Conservation (phyloP, 2,888 invertebrate species). For the Hecatera dysodea region DNA sequence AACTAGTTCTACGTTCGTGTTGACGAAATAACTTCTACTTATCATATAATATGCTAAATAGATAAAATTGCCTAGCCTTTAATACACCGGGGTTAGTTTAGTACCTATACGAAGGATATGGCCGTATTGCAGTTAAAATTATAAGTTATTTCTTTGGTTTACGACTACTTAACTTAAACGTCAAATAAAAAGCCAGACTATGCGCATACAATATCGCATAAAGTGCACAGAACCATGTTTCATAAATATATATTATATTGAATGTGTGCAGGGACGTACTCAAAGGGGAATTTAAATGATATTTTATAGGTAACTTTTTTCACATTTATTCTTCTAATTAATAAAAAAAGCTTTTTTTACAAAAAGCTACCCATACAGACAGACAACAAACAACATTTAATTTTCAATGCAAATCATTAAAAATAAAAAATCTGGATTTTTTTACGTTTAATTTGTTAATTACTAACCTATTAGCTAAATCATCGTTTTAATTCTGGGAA, state of each 20-base stretch:
- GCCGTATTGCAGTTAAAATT: slow-evolving; percentile 31
- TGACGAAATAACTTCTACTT: not conserved
- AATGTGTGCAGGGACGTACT: slow-evolving; percentile 51
- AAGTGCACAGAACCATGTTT: slow-evolving; percentile 56
- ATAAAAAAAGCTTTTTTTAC: too few relatives aligned
- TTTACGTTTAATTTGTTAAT: too few relatives aligned
- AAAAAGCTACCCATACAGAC: too few relatives aligned
- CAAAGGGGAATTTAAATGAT: not conserved
- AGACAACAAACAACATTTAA: too few relatives aligned
- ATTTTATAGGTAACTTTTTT: too few relatives aligned
- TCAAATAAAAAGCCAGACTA: slow-evolving; percentile 52
- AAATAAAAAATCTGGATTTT: too few relatives aligned
- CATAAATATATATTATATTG: slow-evolving; percentile 51
- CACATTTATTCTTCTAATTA: too few relatives aligned
- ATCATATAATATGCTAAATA: not conserved
- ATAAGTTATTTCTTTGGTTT: slow-evolving; percentile 35
- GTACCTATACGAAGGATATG: not conserved
- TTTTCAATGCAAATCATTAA: too few relatives aligned
- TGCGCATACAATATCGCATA: slow-evolving; percentile 65
- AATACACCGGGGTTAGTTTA: slow-evolving; percentile 7
- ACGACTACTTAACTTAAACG: slow-evolving; percentile 40
- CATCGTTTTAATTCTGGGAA: too few relatives aligned
- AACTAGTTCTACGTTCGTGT: not conserved
- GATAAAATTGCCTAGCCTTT: not conserved
- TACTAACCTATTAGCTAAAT: too few relatives aligned